phyloP scores from a whole-genome alignment of 2,113 vertebrate genomes.

The Gambusia affinis region DNA sequence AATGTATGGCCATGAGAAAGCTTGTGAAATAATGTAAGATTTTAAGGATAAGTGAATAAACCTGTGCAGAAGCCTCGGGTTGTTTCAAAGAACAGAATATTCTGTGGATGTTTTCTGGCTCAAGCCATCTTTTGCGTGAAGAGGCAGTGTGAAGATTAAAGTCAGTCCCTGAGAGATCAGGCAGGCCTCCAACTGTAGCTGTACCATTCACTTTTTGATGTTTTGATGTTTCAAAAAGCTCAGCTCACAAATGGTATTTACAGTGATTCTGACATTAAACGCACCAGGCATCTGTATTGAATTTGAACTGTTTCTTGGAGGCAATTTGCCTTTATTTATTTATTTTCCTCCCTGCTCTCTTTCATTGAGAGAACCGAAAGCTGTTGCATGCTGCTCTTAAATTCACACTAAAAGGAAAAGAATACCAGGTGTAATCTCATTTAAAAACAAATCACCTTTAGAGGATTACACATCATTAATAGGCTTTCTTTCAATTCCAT shows the following conservation, averaged over 20 bases:
- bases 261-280: conserved; percentile 60
- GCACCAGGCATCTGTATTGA: conserved; percentile 43
- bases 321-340: conserved; percentile 16
- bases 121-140: conserved; percentile 53
- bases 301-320: conserved; percentile 42
- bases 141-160: conserved; percentile 66
- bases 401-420: conserved; percentile 16
- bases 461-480: conserved; percentile 54
- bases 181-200: conserved; percentile 52
- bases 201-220: conserved; percentile 61
- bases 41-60: conserved; percentile 50
- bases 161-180: conserved; percentile 65
- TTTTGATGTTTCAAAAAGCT: conserved; percentile 62
- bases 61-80: conserved; percentile 54
- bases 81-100: conserved; percentile 49
- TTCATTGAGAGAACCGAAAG: background rate
- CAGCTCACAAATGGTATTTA: conserved; percentile 61
- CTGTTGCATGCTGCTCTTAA: conserved; percentile 17
- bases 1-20: conserved; percentile 54
- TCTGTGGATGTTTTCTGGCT: conserved; percentile 50
- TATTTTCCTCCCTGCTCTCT: background rate
- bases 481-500: conserved; percentile 59
- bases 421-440: conserved; percentile 30
- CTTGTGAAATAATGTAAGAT: conserved; percentile 54
- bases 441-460: conserved; percentile 42